Percentiles rank a stretch among this genome's conserved stretches.
These are phyloP conservation scores for Nematopogon swammerdamellus DNA, from an alignment of 2,888 invertebrate genomes.

Conservation along the genomic window DNA sequence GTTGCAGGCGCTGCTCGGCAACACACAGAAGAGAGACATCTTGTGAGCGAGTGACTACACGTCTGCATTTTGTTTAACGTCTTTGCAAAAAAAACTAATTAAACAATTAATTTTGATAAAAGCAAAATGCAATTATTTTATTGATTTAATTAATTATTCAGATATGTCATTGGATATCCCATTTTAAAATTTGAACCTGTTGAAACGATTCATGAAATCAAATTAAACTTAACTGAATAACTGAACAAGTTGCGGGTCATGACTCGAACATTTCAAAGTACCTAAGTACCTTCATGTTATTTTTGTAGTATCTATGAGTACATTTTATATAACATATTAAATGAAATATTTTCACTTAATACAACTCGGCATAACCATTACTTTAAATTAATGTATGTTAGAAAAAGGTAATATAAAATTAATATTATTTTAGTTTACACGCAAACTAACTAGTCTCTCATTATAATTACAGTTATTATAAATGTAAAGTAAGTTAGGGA, in stretches of 20 bases:
- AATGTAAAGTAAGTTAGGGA: background rate
- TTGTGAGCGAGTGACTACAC: conserved; percentile 20
- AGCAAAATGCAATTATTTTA: background rate
- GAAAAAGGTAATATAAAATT: conserved; percentile 1
- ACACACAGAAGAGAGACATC: conserved; percentile 42
- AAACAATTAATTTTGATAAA: background rate
- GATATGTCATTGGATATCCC: too few relatives aligned
- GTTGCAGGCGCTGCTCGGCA: conserved; percentile 43
- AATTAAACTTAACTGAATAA: too few relatives aligned
- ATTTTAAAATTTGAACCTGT: too few relatives aligned
- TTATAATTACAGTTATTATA: background rate
- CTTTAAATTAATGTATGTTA: background rate
- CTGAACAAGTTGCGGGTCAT: too few relatives aligned
- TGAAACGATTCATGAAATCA: too few relatives aligned
- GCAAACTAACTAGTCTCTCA: conserved; percentile 1
- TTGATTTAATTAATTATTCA: too few relatives aligned
- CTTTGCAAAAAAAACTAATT: background rate
- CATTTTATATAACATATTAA: too few relatives aligned
- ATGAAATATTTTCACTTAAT: background rate
- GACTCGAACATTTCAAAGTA: too few relatives aligned
- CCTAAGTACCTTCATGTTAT: too few relatives aligned
- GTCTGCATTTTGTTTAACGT: background rate
- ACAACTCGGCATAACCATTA: background rate
- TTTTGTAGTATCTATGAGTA: too few relatives aligned
- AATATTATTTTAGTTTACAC: background rate